Conservation (phyloP, 1,140 invertebrate species). For the Druon quercuslanigerum region DNA sequence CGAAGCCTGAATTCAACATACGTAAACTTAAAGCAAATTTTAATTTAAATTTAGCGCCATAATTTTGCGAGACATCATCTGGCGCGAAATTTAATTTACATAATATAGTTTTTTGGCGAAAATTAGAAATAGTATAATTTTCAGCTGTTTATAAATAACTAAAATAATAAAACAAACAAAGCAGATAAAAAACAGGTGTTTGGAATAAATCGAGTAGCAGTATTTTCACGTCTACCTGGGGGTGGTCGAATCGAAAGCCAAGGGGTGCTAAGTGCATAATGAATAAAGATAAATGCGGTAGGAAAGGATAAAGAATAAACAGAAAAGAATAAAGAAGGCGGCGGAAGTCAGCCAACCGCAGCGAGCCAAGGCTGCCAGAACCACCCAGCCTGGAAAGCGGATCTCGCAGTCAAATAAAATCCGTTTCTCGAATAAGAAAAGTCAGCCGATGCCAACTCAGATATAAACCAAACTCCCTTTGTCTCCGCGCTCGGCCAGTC, state of each 20-base stretch:
- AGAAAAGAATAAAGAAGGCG: not conserved
- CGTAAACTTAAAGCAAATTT: not conserved
- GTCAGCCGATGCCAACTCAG: slow-evolving; percentile 23
- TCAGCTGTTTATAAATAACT: too few relatives aligned
- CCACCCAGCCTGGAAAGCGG: slow-evolving; percentile 26
- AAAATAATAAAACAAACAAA: not conserved
- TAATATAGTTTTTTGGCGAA: too few relatives aligned
- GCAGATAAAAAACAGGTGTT: not conserved
- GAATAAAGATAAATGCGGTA: slow-evolving; percentile 3
- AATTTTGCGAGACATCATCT: too few relatives aligned
- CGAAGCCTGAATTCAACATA: not conserved
- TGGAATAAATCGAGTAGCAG: not conserved
- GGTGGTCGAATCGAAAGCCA: not conserved
- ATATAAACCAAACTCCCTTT: slow-evolving; percentile 13
- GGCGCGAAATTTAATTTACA: too few relatives aligned
- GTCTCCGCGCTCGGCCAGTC: slow-evolving; percentile 7
- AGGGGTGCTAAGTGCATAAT: slow-evolving; percentile 22
- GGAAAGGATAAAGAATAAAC: not conserved
- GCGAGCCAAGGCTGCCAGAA: slow-evolving; percentile 16
- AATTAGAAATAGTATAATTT: too few relatives aligned
- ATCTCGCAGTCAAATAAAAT: slow-evolving; percentile 2
- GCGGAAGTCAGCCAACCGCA: not conserved
- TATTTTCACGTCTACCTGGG: not conserved
- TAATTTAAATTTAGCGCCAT: too few relatives aligned
- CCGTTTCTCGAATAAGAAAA: not conserved